Conservation (phyloP, 2,797 vertebrate genomes). For the Setipinna tenuifilis region DNA sequence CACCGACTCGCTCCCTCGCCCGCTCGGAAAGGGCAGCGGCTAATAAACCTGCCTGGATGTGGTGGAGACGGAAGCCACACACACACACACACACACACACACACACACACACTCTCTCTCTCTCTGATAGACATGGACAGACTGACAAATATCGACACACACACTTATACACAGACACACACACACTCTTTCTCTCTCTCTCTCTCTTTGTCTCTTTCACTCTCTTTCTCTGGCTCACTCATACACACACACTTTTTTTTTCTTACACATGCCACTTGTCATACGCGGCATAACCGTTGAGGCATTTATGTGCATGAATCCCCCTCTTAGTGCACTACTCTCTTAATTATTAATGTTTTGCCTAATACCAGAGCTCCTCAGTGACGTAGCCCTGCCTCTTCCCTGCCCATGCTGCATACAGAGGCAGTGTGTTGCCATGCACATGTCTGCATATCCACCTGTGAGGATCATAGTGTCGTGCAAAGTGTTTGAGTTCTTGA, state of each 20-base stretch:
- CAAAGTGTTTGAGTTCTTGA: too few species aligned
- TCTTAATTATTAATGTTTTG: not conserved
- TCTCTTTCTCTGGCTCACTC: too few species aligned
- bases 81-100: not conserved
- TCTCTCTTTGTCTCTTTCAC: too few species aligned
- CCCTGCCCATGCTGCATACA: too few species aligned
- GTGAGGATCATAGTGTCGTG: not conserved
- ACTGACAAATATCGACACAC: not conserved
- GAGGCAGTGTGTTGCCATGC: too few species aligned
- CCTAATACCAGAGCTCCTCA: not conserved
- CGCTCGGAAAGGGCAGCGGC: constrained; percentile 43
- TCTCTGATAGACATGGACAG: not conserved
- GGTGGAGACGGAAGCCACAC: not conserved
- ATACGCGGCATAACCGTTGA: not conserved
- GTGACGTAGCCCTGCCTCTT: not conserved
- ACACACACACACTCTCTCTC: not conserved
- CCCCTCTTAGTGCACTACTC: not conserved
- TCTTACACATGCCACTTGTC: not conserved
- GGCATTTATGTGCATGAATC: not conserved
- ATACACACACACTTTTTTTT: not conserved
- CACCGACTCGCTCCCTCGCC: constrained; percentile 27
- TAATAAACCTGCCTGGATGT: constrained; percentile 31
- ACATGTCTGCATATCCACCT: not conserved
- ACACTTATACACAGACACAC: not conserved
- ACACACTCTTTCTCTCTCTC: not conserved